Base-by-base conservation (phyloP, 2,888 invertebrate genomes). In the Thymelicus lineola region DNA sequence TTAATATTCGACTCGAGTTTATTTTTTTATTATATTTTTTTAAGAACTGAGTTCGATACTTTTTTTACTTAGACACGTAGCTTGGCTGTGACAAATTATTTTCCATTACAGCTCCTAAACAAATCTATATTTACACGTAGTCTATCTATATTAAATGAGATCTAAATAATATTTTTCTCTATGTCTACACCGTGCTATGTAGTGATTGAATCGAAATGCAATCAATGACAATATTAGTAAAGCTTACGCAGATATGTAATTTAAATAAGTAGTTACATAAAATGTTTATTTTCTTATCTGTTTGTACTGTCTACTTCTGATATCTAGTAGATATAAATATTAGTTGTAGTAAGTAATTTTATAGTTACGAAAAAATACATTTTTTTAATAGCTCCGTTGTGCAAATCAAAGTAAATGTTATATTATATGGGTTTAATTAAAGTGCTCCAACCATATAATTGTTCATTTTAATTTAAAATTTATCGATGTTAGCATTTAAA, bases 161-260 rank as follows among this genome's bases (percentile, higher is more conserved):
- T 55, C 9, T 28, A 35, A n/a, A 62, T 62, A 36, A 36, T 45
- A 46, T 48, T 62, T 50, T 17, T 28, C 10, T 62, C 35, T 62
- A 50, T 62, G 15, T 50, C 79, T 84, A 85, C 81, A 79, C 77
- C 77, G 77, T 78, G 78, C 81, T 79, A 77, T 82, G 64, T 64
- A 46, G 57, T 58, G 58, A 58, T 64, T 55, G 53, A 64, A 64
- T 55, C 64, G 64, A 85, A 82, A 76, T 74, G 73, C 76, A 83
- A 83, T 79, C 74, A 75, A 83, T 82, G 87, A 87, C 87, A 89
- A 88, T 87, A 88, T 84, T 64, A 73, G 72, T 75, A 75, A 79
- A 79, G 81, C 79, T 83, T 84, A 83, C 81, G 79, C 83, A 79
- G 69, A 71, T 72, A 75, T 63, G 74, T 62, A 65, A 46, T 58